Evolutionary conservation across 2,113 vertebrate genomes (phyloP).

Genomic region (Mustela lutreola): DNA sequence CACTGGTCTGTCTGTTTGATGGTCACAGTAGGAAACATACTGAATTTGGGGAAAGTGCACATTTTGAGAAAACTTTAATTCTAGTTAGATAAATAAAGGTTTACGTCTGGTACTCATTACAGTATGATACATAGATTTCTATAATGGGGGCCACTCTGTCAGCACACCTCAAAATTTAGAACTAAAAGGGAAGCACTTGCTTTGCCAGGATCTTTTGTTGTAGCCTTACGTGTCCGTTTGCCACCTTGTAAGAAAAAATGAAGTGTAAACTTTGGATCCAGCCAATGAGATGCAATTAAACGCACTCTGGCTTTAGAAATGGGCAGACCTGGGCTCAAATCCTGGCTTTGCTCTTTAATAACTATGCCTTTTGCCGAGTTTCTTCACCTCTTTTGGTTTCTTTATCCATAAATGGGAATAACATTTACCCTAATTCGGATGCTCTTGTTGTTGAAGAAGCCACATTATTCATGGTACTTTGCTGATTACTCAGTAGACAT

Average conservation of each 20-base stretch:
- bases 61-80: conserved; percentile 5
- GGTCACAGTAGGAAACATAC: neutral
- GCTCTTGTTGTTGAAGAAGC: neutral
- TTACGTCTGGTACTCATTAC: neutral
- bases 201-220: neutral
- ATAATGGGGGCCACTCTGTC: neutral
- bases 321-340: neutral
- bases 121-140: neutral
- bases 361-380: neutral
- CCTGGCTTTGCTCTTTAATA: neutral
- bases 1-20: neutral
- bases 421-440: neutral
- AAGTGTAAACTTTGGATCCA: neutral
- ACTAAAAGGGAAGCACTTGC: neutral
- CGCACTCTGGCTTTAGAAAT: neutral
- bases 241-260: neutral
- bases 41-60: neutral
- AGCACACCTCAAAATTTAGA: neutral
- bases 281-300: neutral
- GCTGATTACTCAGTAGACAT: neutral
- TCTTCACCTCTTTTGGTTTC: neutral
- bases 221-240: neutral
- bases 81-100: neutral
- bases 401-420: neutral
- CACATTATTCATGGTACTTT: neutral